phyloP scores from a whole-genome alignment of 2,797 vertebrate genomes.

The Dermochelys coriacea region DNA sequence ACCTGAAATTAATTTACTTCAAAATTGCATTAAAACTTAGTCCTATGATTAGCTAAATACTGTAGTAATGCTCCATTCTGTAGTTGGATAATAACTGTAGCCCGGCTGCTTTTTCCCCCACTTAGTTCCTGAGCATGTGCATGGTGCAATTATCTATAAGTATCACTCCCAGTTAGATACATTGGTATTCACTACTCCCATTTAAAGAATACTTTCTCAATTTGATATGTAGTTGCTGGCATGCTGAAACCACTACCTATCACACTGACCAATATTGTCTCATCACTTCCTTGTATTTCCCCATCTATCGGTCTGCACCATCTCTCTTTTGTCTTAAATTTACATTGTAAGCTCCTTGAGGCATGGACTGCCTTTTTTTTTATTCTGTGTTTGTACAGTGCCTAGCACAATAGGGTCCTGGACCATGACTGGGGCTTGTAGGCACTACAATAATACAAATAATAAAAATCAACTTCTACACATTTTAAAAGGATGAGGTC shows the following conservation, averaged over 20 bases:
- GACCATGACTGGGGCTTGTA: neutral
- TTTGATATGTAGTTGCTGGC: neutral
- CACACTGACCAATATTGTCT: neutral
- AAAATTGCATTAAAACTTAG: constrained; percentile 57
- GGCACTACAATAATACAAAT: neutral
- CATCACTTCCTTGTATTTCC: neutral
- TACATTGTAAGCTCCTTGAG: neutral
- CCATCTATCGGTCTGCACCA: neutral
- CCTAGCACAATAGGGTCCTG: neutral
- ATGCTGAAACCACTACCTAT: neutral
- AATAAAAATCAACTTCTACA: neutral
- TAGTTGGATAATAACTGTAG: constrained; percentile 23
- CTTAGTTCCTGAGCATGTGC: neutral
- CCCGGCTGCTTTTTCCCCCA: constrained; percentile 12
- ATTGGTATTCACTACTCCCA: neutral
- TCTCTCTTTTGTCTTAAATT: neutral
- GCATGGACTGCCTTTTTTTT: neutral
- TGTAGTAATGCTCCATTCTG: constrained; percentile 27
- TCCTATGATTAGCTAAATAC: constrained; percentile 45
- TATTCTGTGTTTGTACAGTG: neutral
- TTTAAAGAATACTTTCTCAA: neutral
- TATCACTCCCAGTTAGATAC: constrained; percentile 23
- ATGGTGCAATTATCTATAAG: neutral
- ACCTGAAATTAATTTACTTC: constrained; percentile 72
- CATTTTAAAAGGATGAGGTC: neutral